These are phyloP conservation scores for Pseudomugil tenellus DNA, from an alignment of 2,797 vertebrate genomes.

Conservation along the genomic window DNA sequence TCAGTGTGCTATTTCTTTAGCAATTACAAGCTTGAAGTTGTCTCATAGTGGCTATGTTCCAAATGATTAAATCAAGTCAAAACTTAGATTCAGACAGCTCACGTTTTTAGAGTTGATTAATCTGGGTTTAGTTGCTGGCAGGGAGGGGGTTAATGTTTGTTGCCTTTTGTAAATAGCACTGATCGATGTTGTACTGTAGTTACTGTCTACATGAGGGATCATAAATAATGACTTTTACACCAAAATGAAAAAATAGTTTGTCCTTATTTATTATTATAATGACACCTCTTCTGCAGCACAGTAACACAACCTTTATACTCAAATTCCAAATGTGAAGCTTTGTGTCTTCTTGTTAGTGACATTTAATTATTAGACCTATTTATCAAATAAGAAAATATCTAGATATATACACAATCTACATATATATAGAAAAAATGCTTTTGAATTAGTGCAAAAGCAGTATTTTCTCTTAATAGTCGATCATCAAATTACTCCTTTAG, in stretches of 20 bases:
- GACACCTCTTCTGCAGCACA: background rate
- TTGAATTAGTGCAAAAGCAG: background rate
- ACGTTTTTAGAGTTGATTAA: conserved; percentile 7
- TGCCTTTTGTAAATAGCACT: conserved; percentile 1
- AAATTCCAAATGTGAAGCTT: background rate
- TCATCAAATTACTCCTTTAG: conserved; percentile 3
- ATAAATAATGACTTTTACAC: conserved; percentile 1
- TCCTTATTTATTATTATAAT: conserved; percentile 9
- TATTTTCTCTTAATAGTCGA: background rate
- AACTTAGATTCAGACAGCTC: conserved; percentile 9
- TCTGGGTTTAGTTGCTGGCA: conserved; percentile 4
- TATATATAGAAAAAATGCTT: no score
- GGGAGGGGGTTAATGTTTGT: background rate
- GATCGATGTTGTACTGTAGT: conserved; percentile 6
- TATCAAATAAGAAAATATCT: background rate
- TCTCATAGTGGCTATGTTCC: background rate
- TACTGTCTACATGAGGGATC: background rate
- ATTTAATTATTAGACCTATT: background rate
- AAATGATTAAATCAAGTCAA: conserved; percentile 5
- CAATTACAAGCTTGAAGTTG: background rate
- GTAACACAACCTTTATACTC: no score
- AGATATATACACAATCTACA: no score
- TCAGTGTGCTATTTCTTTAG: conserved; percentile 6
- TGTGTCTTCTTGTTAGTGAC: background rate
- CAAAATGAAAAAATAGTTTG: conserved; percentile 1